A percentile compares a stretch with the other conserved stretches of the same genome.
phyloP scores from a whole-genome alignment of 2,888 invertebrate genomes.

The Andrena bucephala region DNA sequence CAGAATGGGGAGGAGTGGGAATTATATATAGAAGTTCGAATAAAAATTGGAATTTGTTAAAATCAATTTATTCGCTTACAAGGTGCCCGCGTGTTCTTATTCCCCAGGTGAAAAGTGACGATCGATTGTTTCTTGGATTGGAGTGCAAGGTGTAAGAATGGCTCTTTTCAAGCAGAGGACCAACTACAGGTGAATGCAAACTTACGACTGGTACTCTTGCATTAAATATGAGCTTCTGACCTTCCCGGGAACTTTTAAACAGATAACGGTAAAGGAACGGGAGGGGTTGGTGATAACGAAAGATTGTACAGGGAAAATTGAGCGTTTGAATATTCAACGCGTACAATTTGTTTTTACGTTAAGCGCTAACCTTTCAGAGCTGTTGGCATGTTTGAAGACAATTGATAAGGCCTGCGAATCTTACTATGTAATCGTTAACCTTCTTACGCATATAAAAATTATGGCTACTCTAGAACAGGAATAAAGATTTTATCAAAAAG shows the following conservation, averaged over 20 bases:
- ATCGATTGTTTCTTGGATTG: too few species aligned
- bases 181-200: not conserved
- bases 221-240: constrained; percentile 15
- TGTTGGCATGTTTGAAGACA: not conserved
- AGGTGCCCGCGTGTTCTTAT: too few species aligned
- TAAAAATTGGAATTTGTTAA: too few species aligned
- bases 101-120: too few species aligned
- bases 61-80: too few species aligned
- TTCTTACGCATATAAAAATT: not conserved
- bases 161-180: not conserved
- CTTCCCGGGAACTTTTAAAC: constrained; percentile 1
- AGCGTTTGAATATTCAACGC: not conserved
- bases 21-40: not conserved
- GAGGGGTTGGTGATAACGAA: not conserved
- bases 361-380: not conserved
- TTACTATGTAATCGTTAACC: not conserved
- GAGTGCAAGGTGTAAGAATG: too few species aligned
- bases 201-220: accelerated
- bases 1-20: not conserved
- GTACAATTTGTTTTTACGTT: not conserved
- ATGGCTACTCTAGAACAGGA: too few species aligned
- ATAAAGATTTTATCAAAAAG: too few species aligned
- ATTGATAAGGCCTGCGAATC: not conserved
- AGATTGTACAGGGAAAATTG: constrained; percentile 2
- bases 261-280: not conserved